These are phyloP conservation scores for Panagrolaimus sp. DNA, from an alignment of 1,140 invertebrate genomes.

Conservation along the genomic window DNA sequence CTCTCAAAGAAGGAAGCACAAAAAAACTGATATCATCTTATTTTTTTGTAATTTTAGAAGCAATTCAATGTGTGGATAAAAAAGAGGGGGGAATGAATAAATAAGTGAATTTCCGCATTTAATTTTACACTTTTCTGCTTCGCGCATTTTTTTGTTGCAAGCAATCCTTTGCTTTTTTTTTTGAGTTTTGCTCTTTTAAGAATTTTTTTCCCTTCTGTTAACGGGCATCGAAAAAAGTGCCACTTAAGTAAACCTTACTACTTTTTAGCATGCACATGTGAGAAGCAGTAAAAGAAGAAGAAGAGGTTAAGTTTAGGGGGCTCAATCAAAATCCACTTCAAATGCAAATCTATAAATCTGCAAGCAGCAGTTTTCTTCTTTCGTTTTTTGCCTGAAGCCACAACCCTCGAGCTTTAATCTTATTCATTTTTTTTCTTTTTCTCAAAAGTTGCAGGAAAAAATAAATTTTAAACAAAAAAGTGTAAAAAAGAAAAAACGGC, in stretches of 20 bases:
- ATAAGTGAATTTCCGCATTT: background rate
- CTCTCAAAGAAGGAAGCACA: background rate
- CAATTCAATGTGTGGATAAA: background rate
- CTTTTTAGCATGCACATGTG: no score
- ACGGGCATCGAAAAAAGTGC: no score
- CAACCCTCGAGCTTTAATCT: no score
- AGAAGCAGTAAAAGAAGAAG: no score
- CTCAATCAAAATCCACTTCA: conserved; percentile 17
- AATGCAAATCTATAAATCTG: background rate
- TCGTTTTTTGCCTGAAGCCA: no score
- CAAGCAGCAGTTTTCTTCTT: no score
- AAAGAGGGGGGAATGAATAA: no score
- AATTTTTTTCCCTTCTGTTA: no score
- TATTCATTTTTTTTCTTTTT: background rate
- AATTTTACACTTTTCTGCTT: background rate
- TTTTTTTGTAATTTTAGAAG: background rate
- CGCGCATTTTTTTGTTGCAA: background rate
- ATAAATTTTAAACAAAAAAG: background rate
- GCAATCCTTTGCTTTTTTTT: no score
- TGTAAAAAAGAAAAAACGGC: background rate
- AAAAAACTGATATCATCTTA: background rate
- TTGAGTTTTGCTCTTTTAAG: no score
- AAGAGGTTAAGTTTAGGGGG: background rate
- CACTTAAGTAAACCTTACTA: no score
- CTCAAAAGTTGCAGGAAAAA: background rate